Evolutionary conservation across 2,113 vertebrate genomes (phyloP), one percentile per base, ranked within the genome.

Genomic region (Phrynosoma blainvillii): DNA sequence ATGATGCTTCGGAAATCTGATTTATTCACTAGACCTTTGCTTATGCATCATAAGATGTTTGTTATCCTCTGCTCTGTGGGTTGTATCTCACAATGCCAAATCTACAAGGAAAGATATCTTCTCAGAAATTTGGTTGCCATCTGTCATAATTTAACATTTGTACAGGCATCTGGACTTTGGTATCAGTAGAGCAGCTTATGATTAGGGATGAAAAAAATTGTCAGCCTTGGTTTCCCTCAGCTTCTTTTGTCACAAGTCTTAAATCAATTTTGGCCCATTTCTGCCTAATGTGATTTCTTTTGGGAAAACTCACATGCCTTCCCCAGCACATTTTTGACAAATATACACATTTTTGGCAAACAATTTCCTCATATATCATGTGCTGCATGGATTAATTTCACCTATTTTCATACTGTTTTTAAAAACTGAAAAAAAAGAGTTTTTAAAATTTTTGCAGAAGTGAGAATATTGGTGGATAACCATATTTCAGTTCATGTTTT

Each of bases 81-180:
- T 16, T 84, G 47, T 27, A 25, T 87, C 36, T 32, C 27, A 47
- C 81, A 88, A 79, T 70, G 0, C 77, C 16, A 74, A 32, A 85
- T 54, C 40, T 77, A 13, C 84, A 82, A 42, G 81, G 77, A 77
- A 40, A 77, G 86, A 84, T 79, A 27, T 25, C 73, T 82, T 82
- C 11, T 75, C 16, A 10, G 18, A n/a, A 65, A 74, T 59, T 81
- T 10, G 16, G 25, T 82, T 65, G 75, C 32, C 23, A 70, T 7
- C 23, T 21, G 62, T 21, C 25, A 42, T 10, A 27, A 84, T 62
- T 85, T 85, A 54, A 85, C 32, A 42, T 62, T 42, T 32, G 30
- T 73, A 23, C 47, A 74, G 7, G 5, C 10, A 32, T n/a, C 27
- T 81, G 32, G 32, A 32, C 12, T 82, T 59, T 66, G 59, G 4